Evolutionary conservation across 2,888 invertebrate species (phyloP).

Genomic region (Diarsia mendica): DNA sequence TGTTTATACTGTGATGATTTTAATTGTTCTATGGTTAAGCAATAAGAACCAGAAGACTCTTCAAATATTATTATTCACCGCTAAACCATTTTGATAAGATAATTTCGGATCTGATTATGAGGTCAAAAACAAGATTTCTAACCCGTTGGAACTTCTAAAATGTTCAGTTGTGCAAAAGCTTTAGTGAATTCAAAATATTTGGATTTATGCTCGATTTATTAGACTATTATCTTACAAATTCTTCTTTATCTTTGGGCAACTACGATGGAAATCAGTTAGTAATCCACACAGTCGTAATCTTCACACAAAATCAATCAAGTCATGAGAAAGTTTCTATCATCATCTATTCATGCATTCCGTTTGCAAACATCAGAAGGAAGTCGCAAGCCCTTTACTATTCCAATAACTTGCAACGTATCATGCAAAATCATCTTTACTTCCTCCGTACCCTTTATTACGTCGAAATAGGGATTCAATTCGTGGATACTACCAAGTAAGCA

Average conservation of each 20-base stretch:
- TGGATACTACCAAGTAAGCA: constrained; percentile 51
- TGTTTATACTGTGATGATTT: constrained; percentile 1
- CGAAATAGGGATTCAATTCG: constrained; percentile 66
- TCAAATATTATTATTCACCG: not conserved
- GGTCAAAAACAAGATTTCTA: not conserved
- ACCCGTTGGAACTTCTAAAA: too few species aligned
- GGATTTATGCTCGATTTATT: not conserved
- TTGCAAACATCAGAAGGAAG: constrained; percentile 64
- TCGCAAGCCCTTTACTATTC: constrained; percentile 67
- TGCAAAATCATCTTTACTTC: constrained; percentile 58
- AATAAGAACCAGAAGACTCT: not conserved
- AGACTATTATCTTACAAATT: not conserved
- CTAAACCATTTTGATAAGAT: not conserved
- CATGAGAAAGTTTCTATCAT: constrained; percentile 53
- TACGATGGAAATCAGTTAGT: not conserved
- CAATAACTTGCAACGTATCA: constrained; percentile 64
- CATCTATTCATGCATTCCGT: constrained; percentile 62
- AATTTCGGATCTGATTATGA: not conserved
- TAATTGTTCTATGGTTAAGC: not conserved
- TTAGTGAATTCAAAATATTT: constrained; percentile 5
- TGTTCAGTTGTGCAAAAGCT: not conserved
- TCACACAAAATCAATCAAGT: constrained; percentile 49
- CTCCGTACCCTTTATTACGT: constrained; percentile 58
- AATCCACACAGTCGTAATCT: constrained; percentile 6
- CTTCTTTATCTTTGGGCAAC: not conserved